Percentiles rank a stretch among this genome's conserved stretches.
These are phyloP conservation scores for Zophobas atratus DNA, from an alignment of 1,140 invertebrate species.

Conservation along the genomic window DNA sequence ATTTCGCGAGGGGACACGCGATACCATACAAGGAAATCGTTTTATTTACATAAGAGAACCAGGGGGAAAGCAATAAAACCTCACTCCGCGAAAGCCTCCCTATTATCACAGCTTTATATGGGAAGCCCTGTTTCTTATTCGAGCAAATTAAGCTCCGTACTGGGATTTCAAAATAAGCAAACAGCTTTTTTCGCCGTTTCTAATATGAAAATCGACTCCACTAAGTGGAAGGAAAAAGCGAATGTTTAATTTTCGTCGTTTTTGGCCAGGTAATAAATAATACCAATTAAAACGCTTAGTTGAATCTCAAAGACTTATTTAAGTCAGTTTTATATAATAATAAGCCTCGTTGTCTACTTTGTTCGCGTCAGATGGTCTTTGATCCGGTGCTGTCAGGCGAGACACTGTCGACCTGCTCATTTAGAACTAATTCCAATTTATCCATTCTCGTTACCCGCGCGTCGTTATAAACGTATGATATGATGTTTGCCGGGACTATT, in stretches of 20 bases:
- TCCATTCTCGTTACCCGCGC: constrained; percentile 49
- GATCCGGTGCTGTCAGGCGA: constrained; percentile 55
- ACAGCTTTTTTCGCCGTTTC: background rate
- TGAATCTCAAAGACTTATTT: constrained; percentile 57
- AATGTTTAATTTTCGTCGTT: constrained; percentile 13
- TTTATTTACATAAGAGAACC: constrained; percentile 46
- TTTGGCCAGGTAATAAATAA: constrained; percentile 54
- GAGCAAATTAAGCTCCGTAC: constrained; percentile 39
- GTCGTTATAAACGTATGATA: constrained; percentile 48
- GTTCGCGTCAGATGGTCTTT: constrained; percentile 58
- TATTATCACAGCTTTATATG: constrained; percentile 39
- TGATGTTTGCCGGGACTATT: constrained; percentile 50
- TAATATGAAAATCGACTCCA: background rate
- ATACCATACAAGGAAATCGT: constrained; percentile 49
- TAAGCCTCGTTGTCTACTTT: constrained; percentile 59
- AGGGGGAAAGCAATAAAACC: constrained; percentile 33
- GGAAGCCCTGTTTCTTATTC: constrained; percentile 42
- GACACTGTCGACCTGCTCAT: constrained; percentile 50
- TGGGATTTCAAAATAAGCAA: background rate
- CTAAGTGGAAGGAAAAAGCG: constrained; percentile 4
- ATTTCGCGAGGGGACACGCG: constrained; percentile 36
- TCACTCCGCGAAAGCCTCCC: constrained; percentile 38
- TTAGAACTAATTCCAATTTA: constrained; percentile 58
- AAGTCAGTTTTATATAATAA: constrained; percentile 58
- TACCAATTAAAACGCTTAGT: constrained; percentile 57